Conservation (phyloP, 2,888 invertebrate genomes). For the Athrips mouffetella region DNA sequence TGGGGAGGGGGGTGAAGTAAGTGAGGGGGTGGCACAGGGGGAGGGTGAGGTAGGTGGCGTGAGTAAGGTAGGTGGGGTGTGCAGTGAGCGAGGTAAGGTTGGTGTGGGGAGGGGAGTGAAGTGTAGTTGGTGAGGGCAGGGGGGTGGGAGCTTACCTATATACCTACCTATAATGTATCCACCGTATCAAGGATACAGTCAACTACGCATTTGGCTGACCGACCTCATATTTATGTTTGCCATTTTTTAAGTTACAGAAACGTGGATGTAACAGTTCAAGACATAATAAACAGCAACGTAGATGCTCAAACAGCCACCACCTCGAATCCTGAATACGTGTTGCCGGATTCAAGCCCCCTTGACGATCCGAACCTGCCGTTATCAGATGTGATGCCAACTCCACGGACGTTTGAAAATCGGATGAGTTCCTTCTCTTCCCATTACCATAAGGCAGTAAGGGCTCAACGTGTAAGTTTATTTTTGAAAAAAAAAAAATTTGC, state of each 20-base stretch:
- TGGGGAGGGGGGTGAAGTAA: too few species aligned
- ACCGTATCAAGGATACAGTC: too few species aligned
- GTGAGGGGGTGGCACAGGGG: too few species aligned
- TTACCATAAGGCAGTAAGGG: slow-evolving; percentile 48
- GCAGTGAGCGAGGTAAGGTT: too few species aligned
- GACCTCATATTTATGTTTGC: too few species aligned
- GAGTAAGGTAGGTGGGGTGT: too few species aligned
- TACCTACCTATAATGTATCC: too few species aligned
- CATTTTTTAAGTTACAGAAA: slow-evolving; percentile 2
- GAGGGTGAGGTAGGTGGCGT: too few species aligned
- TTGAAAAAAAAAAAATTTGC: background rate
- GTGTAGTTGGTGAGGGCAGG: too few species aligned
- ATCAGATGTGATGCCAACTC: background rate
- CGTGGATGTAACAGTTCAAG: slow-evolving; percentile 22
- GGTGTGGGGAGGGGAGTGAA: too few species aligned
- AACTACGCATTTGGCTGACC: too few species aligned
- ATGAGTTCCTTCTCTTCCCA: slow-evolving; percentile 30
- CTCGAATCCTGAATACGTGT: slow-evolving; percentile 15
- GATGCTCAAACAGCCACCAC: slow-evolving; percentile 18
- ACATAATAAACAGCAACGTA: slow-evolving; percentile 32
- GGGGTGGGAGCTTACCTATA: too few species aligned
- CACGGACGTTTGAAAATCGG: background rate
- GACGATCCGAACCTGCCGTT: slow-evolving; percentile 23
- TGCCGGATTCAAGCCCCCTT: slow-evolving; percentile 12
- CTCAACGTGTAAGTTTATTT: slow-evolving; percentile 32